phyloP scores from a whole-genome alignment of 2,888 invertebrate species.

The Campoplex capitator region DNA sequence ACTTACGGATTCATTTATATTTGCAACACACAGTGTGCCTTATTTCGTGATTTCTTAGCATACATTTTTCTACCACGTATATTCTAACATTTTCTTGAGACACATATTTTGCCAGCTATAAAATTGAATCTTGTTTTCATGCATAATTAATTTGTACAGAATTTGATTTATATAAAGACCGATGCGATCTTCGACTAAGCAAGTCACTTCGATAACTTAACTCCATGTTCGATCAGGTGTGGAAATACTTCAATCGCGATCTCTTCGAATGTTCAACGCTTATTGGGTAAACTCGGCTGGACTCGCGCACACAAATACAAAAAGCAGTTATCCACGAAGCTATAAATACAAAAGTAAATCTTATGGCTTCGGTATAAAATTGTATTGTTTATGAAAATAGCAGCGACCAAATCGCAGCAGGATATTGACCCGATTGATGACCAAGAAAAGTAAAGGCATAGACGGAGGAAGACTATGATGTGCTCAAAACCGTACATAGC shows the following conservation, averaged over 20 bases:
- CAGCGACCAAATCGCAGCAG: constrained; percentile 77
- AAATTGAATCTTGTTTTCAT: background rate
- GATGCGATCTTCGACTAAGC: constrained; percentile 18
- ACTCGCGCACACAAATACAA: too few relatives aligned
- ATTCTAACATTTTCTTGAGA: background rate
- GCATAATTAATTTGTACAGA: constrained; percentile 31
- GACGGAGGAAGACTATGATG: constrained; percentile 42
- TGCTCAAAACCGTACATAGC: constrained; percentile 57
- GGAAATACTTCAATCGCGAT: constrained; percentile 49
- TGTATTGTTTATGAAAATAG: constrained; percentile 42
- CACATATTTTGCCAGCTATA: background rate
- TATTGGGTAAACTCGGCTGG: constrained; percentile 30
- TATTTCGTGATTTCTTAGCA: too few relatives aligned
- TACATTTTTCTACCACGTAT: background rate
- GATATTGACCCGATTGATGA: constrained; percentile 76
- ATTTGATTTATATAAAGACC: background rate
- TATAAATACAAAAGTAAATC: constrained; percentile 36
- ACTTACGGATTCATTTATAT: too few relatives aligned
- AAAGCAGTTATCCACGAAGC: background rate
- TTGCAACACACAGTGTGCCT: too few relatives aligned
- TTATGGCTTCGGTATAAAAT: constrained; percentile 25
- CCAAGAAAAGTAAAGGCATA: constrained; percentile 10
- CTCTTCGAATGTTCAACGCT: constrained; percentile 24
- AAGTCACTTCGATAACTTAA: constrained; percentile 30
- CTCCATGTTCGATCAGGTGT: constrained; percentile 52